Conservation (phyloP, 2,888 invertebrate genomes). For the Habroteleia sp. region DNA sequence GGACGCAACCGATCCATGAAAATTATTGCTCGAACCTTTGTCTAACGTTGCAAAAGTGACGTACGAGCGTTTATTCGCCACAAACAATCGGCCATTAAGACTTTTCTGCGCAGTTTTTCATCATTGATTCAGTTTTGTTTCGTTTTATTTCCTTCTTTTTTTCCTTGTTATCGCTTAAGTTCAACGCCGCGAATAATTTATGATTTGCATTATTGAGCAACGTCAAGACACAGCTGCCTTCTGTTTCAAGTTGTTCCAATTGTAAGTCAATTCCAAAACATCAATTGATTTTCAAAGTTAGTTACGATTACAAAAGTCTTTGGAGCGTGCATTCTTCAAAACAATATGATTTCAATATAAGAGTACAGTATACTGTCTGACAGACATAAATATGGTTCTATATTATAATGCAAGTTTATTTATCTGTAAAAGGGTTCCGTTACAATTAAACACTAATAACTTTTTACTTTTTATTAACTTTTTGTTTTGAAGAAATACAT, state of each 20-base stretch:
- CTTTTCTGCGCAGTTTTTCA: constrained; percentile 23
- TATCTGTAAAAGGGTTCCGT: too few species aligned
- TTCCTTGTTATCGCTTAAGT: constrained; percentile 8
- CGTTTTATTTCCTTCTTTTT: background rate
- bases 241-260: constrained; percentile 4
- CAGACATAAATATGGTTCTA: too few species aligned
- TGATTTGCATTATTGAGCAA: constrained; percentile 27
- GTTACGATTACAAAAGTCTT: too few species aligned
- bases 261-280: background rate
- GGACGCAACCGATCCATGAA: constrained; percentile 47
- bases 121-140: constrained; percentile 3
- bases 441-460: too few species aligned
- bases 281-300: background rate
- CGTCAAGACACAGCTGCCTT: constrained; percentile 8
- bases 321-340: too few species aligned
- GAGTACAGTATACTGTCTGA: too few species aligned
- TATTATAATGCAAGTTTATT: too few species aligned
- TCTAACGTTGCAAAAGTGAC: constrained; percentile 21
- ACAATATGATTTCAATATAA: too few species aligned
- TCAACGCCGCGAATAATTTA: constrained; percentile 23
- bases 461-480: too few species aligned
- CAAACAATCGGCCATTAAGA: constrained; percentile 36
- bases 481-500: too few species aligned
- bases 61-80: constrained; percentile 9
- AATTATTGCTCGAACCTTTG: constrained; percentile 46